Percentiles rank a stretch among this genome's conserved stretches.
Conservation (phyloP, 2,888 invertebrate genomes). For the Eilema depressum region DNA sequence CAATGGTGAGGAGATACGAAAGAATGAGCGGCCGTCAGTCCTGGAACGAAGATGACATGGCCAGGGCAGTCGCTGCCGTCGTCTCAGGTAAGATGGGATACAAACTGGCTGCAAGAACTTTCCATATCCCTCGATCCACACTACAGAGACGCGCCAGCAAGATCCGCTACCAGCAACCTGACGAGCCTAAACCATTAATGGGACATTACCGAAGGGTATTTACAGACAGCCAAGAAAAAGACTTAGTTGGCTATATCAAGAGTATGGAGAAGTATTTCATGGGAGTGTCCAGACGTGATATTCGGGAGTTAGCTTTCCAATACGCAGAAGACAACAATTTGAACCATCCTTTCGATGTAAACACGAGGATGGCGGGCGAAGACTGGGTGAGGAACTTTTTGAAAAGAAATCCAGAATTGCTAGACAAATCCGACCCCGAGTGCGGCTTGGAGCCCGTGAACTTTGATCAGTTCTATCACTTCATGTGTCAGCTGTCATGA, state of each 20-base stretch:
- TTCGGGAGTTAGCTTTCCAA: constrained; percentile 82
- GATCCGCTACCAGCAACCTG: constrained; percentile 78
- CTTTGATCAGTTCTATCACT: constrained; percentile 84
- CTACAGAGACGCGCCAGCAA: constrained; percentile 83
- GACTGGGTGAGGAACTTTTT: constrained; percentile 85
- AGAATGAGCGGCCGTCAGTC: constrained; percentile 84
- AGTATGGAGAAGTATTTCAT: constrained; percentile 84
- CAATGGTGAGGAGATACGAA: constrained; percentile 85
- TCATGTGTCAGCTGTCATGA: constrained; percentile 84
- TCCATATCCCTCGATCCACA: constrained; percentile 83
- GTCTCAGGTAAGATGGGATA: constrained; percentile 85
- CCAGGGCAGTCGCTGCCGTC: constrained; percentile 82
- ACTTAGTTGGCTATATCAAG: constrained; percentile 82
- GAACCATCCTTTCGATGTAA: constrained; percentile 81
- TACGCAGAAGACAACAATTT: constrained; percentile 81
- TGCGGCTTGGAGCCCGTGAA: constrained; percentile 80
- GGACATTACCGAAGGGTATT: constrained; percentile 82
- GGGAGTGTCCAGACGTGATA: constrained; percentile 81
- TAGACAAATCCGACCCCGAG: constrained; percentile 75
- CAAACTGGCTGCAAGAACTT: constrained; percentile 82
- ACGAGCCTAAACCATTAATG: constrained; percentile 81
- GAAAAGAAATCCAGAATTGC: constrained; percentile 79
- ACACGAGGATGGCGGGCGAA: constrained; percentile 83
- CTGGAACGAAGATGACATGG: constrained; percentile 85
- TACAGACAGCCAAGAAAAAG: constrained; percentile 82